phyloP scores from a whole-genome alignment of 2,113 vertebrate species.

The Melozone crissalis region DNA sequence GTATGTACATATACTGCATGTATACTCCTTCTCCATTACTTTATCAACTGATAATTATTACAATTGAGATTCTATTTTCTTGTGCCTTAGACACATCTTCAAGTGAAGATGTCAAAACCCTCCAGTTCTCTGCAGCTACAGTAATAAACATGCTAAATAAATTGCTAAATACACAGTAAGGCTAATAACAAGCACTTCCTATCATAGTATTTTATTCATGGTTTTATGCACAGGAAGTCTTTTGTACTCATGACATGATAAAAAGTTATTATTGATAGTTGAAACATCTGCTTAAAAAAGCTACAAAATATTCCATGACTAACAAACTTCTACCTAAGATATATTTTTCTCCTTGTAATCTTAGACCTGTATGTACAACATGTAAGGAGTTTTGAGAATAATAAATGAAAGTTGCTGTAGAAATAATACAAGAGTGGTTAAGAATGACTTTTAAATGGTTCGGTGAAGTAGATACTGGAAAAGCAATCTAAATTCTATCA shows the following conservation, averaged over 20 bases:
- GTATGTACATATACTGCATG: too few relatives aligned
- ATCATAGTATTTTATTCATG: background rate
- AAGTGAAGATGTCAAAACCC: background rate
- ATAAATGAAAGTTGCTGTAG: background rate
- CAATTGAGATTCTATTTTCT: background rate
- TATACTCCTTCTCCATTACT: background rate
- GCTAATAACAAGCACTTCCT: background rate
- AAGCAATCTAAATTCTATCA: slow-evolving; percentile 50
- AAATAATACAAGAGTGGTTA: slow-evolving; percentile 37
- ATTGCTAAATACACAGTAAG: background rate
- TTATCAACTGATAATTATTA: background rate
- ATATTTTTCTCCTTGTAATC: background rate
- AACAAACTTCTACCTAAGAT: background rate
- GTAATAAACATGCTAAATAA: background rate
- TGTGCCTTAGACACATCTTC: background rate
- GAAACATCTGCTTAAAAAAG: background rate
- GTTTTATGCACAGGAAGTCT: background rate
- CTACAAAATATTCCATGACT: background rate
- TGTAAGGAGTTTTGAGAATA: background rate
- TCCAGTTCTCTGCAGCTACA: background rate
- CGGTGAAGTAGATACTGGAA: background rate
- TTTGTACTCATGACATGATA: background rate
- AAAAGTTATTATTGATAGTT: background rate
- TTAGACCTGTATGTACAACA: slow-evolving; percentile 2
- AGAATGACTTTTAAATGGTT: slow-evolving; percentile 41